Percentiles rank a stretch among this genome's conserved stretches.
These are phyloP conservation scores for Zosterops hypoxanthus DNA, from an alignment of 2,113 vertebrate species.

Conservation along the genomic window DNA sequence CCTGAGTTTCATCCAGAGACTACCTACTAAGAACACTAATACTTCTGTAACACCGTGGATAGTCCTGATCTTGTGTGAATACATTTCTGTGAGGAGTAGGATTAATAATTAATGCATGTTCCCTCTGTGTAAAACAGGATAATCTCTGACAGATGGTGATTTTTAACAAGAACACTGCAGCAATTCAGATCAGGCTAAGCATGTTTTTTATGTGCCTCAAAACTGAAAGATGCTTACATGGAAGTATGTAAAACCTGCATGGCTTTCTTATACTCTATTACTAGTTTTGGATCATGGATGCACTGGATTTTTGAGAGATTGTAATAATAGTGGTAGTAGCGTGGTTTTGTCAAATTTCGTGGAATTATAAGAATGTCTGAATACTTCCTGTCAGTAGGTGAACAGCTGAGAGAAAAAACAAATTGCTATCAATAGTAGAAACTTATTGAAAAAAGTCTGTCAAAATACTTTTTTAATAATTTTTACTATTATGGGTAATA, in stretches of 20 bases:
- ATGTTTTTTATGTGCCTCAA: conserved; percentile 37
- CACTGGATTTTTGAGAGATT: not conserved
- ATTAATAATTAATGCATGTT: conserved; percentile 72
- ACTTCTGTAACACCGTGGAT: not conserved
- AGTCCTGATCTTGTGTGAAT: conserved; percentile 37
- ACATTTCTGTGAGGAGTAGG: conserved; percentile 47
- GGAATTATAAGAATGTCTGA: not conserved
- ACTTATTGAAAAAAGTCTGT: not conserved
- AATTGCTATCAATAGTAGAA: not conserved
- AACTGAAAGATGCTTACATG: conserved; percentile 12
- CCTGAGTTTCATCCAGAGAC: not conserved
- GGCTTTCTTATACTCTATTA: not conserved
- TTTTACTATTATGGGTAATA: not conserved
- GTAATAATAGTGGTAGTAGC: not conserved
- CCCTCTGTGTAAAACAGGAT: conserved; percentile 69
- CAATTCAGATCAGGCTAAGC: conserved; percentile 65
- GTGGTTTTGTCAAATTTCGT: not conserved
- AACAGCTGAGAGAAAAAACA: not conserved
- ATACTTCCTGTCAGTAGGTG: not conserved
- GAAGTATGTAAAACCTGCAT: not conserved
- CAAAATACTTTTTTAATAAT: not conserved
- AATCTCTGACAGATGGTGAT: conserved; percentile 73
- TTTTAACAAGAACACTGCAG: conserved; percentile 69
- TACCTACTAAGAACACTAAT: conserved; percentile 29
- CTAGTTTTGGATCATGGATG: not conserved